Percentiles rank a stretch among this genome's conserved stretches.
Evolutionary conservation across 64 coral and sea anemone species (phyloP).

Genomic region (Pocillopora damicornis): DNA sequence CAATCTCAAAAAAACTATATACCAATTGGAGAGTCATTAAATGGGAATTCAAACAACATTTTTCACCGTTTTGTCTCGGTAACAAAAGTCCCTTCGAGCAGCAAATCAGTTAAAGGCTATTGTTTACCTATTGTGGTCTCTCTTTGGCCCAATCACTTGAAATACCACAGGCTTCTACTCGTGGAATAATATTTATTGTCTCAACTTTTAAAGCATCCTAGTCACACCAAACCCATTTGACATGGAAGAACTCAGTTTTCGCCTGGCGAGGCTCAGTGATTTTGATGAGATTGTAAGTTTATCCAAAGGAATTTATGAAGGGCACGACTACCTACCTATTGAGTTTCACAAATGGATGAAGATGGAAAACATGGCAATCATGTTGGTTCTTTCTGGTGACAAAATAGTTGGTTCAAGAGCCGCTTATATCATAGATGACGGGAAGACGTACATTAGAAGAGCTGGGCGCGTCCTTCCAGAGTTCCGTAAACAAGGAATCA

Average conservation of each 20-base stretch:
- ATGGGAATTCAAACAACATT: no score
- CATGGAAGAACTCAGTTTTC: background rate
- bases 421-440: slow-evolving; percentile 5
- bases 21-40: no score
- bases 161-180: no score
- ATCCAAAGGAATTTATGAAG: slow-evolving; percentile 39
- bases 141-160: no score
- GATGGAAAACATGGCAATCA: background rate
- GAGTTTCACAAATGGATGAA: slow-evolving; percentile 30
- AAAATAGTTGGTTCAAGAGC: slow-evolving; percentile 10
- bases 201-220: no score
- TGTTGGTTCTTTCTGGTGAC: slow-evolving; percentile 16
- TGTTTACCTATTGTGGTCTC: no score
- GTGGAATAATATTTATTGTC: no score
- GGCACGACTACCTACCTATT: slow-evolving; percentile 34
- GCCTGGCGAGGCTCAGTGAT: slow-evolving; percentile 11
- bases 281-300: slow-evolving; percentile 17
- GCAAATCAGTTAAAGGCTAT: no score
- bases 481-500: background rate
- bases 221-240: no score
- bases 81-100: no score
- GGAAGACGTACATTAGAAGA: background rate
- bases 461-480: slow-evolving; percentile 8
- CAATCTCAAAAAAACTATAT: no score
- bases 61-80: no score